A percentile compares a stretch with the other conserved stretches of the same genome.
These are phyloP conservation scores for Phallusia fumigata DNA, from an alignment of 23 tunicate genomes.

Conservation along the genomic window DNA sequence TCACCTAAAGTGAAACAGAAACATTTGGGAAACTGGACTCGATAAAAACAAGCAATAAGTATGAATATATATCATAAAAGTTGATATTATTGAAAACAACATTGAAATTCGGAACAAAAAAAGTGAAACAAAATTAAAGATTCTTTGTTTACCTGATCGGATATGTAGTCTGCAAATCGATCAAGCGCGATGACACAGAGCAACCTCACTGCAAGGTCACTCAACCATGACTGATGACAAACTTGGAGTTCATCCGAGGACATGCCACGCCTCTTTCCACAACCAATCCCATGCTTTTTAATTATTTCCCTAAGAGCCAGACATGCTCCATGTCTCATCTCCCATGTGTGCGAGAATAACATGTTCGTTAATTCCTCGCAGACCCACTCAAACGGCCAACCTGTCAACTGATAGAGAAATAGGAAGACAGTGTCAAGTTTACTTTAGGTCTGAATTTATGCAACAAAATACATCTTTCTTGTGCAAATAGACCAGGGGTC, in stretches of 20 bases:
- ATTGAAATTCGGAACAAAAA: no score
- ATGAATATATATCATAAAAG: no score
- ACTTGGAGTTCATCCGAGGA: neutral
- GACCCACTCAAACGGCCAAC: slow-evolving; percentile 97
- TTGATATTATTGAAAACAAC: no score
- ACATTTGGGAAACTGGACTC: no score
- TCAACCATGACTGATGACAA: slow-evolving; percentile 57
- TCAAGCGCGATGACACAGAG: slow-evolving; percentile 87
- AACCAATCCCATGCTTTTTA: slow-evolving; percentile 64
- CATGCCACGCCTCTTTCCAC: slow-evolving; percentile 47
- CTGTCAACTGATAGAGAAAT: slow-evolving; percentile 54
- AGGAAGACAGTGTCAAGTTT: neutral
- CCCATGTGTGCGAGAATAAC: slow-evolving; percentile 80
- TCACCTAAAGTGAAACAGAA: slow-evolving; percentile 48
- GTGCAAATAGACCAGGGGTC: no score
- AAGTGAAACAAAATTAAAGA: no score
- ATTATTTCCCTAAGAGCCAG: slow-evolving; percentile 71
- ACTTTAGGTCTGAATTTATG: neutral
- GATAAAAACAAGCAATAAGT: no score
- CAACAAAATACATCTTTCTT: no score
- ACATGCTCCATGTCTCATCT: slow-evolving; percentile 86
- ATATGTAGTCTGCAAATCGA: slow-evolving; percentile 93
- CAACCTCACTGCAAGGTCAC: slow-evolving; percentile 79
- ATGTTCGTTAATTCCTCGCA: slow-evolving; percentile 50
- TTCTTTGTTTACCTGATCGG: slow-evolving; percentile 99